Percentiles rank a stretch among this genome's conserved stretches.
phyloP scores from a whole-genome alignment of 2,888 invertebrate genomes.

The Caenorhabditis auriculariae region DNA sequence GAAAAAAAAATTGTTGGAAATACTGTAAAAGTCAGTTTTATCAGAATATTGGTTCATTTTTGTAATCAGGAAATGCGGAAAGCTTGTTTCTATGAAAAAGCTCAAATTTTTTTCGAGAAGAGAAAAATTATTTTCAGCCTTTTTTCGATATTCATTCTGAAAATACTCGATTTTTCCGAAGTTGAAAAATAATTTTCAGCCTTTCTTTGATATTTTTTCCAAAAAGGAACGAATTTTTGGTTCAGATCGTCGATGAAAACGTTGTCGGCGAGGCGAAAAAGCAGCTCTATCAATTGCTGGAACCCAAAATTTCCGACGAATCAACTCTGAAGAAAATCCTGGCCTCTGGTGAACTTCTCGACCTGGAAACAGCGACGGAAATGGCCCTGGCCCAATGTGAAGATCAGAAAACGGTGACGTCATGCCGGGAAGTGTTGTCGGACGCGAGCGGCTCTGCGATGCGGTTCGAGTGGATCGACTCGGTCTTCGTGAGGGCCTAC shows the following conservation, averaged over 20 bases:
- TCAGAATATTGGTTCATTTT: too few relatives aligned
- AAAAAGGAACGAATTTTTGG: too few relatives aligned
- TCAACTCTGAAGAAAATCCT: slow-evolving; percentile 4
- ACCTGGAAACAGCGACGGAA: slow-evolving; percentile 24
- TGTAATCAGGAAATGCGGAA: too few relatives aligned
- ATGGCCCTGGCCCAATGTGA: slow-evolving; percentile 7
- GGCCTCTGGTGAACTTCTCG: slow-evolving; percentile 15
- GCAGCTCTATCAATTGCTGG: slow-evolving; percentile 8
- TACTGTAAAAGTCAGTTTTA: too few relatives aligned
- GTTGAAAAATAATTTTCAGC: too few relatives aligned
- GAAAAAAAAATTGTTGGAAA: too few relatives aligned
- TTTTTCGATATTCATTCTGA: too few relatives aligned
- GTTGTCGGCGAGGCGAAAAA: slow-evolving; percentile 16
- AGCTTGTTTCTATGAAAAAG: too few relatives aligned
- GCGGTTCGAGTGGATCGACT: slow-evolving; percentile 68
- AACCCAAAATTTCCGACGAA: neutral
- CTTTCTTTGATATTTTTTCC: too few relatives aligned
- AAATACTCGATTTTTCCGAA: too few relatives aligned
- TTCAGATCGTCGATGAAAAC: slow-evolving; percentile 32
- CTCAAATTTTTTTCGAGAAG: too few relatives aligned
- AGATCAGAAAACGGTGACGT: slow-evolving; percentile 3
- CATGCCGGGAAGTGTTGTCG: slow-evolving; percentile 15
- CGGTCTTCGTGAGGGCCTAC: slow-evolving; percentile 66
- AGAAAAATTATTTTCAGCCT: too few relatives aligned
- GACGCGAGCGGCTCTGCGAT: slow-evolving; percentile 31